These are phyloP conservation scores for Dendrolimus pini DNA, from an alignment of 2,888 invertebrate genomes.

Conservation along the genomic window DNA sequence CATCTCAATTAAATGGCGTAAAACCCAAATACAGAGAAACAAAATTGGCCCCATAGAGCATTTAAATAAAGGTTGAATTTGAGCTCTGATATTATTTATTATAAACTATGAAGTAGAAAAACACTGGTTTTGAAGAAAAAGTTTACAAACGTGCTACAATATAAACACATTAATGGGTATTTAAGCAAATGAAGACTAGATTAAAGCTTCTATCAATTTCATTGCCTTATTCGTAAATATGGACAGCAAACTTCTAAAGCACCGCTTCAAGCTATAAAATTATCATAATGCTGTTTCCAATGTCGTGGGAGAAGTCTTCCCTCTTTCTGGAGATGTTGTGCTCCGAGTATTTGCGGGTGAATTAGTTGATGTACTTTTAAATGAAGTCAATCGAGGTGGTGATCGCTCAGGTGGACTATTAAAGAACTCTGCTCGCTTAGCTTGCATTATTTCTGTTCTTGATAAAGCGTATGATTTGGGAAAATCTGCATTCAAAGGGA, in stretches of 20 bases:
- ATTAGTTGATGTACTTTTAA: slow-evolving; percentile 42
- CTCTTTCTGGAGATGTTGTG: slow-evolving; percentile 53
- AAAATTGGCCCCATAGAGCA: slow-evolving; percentile 67
- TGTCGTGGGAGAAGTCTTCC: slow-evolving; percentile 65
- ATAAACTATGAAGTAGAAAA: slow-evolving; percentile 26
- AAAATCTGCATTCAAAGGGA: slow-evolving; percentile 62
- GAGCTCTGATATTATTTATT: slow-evolving; percentile 37
- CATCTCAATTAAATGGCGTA: slow-evolving; percentile 44
- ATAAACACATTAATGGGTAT: too few species aligned
- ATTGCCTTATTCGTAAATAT: slow-evolving; percentile 42
- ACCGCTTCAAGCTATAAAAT: slow-evolving; percentile 37
- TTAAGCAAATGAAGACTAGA: slow-evolving; percentile 50
- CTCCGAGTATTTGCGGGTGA: slow-evolving; percentile 28
- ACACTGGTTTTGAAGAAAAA: slow-evolving; percentile 43
- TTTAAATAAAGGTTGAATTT: slow-evolving; percentile 34
- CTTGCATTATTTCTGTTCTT: slow-evolving; percentile 75
- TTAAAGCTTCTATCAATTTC: slow-evolving; percentile 71
- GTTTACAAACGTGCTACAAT: too few species aligned
- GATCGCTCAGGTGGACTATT: slow-evolving; percentile 51
- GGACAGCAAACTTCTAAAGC: slow-evolving; percentile 35
- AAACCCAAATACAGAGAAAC: slow-evolving; percentile 37
- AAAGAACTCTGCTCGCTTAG: slow-evolving; percentile 79
- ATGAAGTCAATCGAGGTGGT: slow-evolving; percentile 57
- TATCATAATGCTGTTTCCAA: slow-evolving; percentile 81
- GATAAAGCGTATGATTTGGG: slow-evolving; percentile 42